Conservation (phyloP, 2,113 vertebrate species). For the Leucopsar rothschildi region DNA sequence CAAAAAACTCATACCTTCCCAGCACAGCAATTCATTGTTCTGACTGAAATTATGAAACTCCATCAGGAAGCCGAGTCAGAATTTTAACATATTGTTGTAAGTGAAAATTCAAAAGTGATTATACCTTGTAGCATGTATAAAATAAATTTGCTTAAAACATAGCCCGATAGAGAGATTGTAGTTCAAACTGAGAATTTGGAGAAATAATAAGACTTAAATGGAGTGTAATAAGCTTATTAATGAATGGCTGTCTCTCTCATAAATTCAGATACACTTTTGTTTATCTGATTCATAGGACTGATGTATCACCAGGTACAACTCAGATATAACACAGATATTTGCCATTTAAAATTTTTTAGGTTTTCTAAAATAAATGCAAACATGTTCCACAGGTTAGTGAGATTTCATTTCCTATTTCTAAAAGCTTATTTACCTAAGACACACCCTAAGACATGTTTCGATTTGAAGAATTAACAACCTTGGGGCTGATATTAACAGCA, state of each 20-base stretch:
- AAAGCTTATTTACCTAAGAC: neutral
- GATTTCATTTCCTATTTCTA: neutral
- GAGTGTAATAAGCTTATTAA: neutral
- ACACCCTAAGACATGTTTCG: neutral
- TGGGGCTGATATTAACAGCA: neutral
- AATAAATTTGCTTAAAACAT: neutral
- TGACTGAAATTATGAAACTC: neutral
- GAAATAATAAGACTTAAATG: neutral
- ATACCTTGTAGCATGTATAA: neutral
- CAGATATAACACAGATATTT: neutral
- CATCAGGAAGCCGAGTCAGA: neutral
- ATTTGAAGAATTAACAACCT: neutral
- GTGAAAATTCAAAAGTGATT: neutral
- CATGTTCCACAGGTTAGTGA: neutral
- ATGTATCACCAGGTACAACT: neutral
- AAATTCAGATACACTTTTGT: neutral
- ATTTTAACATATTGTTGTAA: neutral
- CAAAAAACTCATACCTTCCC: neutral
- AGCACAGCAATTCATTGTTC: no score
- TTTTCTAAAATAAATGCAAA: neutral
- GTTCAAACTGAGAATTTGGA: neutral
- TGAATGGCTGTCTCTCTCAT: neutral
- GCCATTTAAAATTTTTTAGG: neutral
- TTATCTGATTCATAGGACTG: neutral
- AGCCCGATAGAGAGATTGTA: fast-evolving